These are phyloP conservation scores for Oceanites oceanicus DNA, from an alignment of 2,113 vertebrate species.

Conservation along the genomic window DNA sequence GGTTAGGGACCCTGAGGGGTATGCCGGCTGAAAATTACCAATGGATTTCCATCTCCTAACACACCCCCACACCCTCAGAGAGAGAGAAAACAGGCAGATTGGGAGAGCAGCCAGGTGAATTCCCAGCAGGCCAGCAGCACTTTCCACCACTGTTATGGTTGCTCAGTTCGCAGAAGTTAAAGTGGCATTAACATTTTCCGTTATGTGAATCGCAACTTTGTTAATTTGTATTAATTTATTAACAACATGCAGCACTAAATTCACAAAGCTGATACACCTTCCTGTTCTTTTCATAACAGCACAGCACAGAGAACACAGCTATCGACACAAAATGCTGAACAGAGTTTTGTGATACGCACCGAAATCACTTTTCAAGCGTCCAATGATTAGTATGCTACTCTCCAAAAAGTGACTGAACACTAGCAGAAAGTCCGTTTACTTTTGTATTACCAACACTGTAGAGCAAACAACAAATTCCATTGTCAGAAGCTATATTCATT, in stretches of 20 bases:
- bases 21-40: neutral
- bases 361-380: neutral
- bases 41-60: neutral
- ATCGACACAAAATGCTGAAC: neutral
- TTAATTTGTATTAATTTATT: neutral
- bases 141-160: neutral
- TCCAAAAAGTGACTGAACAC: neutral
- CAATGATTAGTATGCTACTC: neutral
- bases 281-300: neutral
- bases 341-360: neutral
- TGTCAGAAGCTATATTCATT: neutral
- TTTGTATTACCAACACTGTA: neutral
- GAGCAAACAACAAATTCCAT: neutral
- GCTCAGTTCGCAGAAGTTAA: neutral
- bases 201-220: neutral
- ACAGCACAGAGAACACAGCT: neutral
- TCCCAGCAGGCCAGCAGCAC: neutral
- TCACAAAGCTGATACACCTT: neutral
- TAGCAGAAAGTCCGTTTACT: neutral
- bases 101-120: slow-evolving; percentile 29
- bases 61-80: neutral
- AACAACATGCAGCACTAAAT: neutral
- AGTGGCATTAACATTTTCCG: neutral
- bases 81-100: neutral
- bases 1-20: neutral